Evolutionary conservation across 1,140 invertebrate genomes (phyloP), one percentile per base, ranked within the genome.

Genomic region (Cotesia vestalis): DNA sequence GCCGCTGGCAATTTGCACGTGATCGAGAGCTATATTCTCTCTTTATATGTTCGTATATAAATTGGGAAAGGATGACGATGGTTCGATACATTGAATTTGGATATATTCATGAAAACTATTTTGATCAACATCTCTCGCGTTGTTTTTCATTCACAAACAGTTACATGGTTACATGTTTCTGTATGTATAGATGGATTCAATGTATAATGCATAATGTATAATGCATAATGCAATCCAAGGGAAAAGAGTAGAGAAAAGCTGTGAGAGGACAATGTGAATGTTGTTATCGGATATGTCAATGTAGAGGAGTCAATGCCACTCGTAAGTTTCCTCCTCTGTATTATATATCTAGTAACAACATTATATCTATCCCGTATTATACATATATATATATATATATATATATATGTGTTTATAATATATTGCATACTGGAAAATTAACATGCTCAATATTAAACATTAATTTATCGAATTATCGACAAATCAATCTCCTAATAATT

Each of bases 171-270:
- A 20, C n/a, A 6, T 46, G 35, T 36, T 3, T 64, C 20, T 46
- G 11, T 46, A 46, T 46, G n/a, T 51, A 34, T 67, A 14, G 12
- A 53, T 35, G 27, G 11, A 38, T 67, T 34, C 20, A 12, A 67
- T 67, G 66, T 40, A 67, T 67, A 53, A 67, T 53, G 40, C 66
- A 67, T 67, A 46, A 67, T 67, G 66, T 51, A 67, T 55, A 53
- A 67, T 53, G 51, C 66, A 67, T 67, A 46, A 67, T 67, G 66
- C 66, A 67, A 55, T 53, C 6, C 34, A 55, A 35, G 51, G 40
- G 27, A 67, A 53, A 67, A 36, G 62, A 20, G 17, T 36, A 64
- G n/a, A 67, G 52, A 53, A 67, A 52, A 67, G 66, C 62, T 17
- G 66, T 20, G 66, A 46, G 40, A 67, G 27, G 51, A 66, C 66